These are phyloP conservation scores for Nudaria mundana DNA, from an alignment of 2,888 invertebrate species.

Conservation along the genomic window DNA sequence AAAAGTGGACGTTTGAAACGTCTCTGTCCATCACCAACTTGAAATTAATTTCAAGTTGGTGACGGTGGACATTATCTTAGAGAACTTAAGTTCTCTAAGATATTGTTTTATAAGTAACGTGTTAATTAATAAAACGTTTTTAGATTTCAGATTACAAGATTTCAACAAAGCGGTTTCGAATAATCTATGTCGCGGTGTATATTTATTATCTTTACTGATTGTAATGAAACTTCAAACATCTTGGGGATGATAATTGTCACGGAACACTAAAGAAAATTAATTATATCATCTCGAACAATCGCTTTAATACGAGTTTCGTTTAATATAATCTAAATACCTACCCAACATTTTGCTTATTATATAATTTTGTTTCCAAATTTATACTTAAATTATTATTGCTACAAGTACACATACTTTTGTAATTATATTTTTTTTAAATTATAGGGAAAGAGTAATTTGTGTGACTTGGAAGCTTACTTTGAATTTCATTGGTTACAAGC, in stretches of 20 bases:
- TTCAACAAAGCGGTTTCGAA: slow-evolving; percentile 58
- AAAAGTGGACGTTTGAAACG: too few relatives aligned
- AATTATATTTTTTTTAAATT: too few relatives aligned
- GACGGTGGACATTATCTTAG: too few relatives aligned
- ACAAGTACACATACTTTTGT: too few relatives aligned
- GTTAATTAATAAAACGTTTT: slow-evolving; percentile 56
- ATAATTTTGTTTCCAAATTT: too few relatives aligned
- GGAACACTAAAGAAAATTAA: slow-evolving; percentile 32
- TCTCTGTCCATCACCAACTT: too few relatives aligned
- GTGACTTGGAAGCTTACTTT: too few relatives aligned
- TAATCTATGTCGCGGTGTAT: slow-evolving; percentile 43
- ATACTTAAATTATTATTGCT: slow-evolving; percentile 13
- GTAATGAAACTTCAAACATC: slow-evolving; percentile 41
- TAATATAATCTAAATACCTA: slow-evolving; percentile 25
- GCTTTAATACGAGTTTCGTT: slow-evolving; percentile 28
- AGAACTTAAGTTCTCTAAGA: too few relatives aligned
- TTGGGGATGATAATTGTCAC: slow-evolving; percentile 35
- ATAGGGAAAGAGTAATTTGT: too few relatives aligned
- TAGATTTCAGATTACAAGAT: slow-evolving; percentile 79
- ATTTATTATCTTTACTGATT: slow-evolving; percentile 55
- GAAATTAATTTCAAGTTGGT: too few relatives aligned
- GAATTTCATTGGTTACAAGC: too few relatives aligned
- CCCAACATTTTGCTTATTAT: slow-evolving; percentile 10
- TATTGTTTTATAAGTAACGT: too few relatives aligned
- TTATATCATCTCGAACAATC: slow-evolving; percentile 30